A percentile compares a stretch with the other conserved stretches of the same genome.
Evolutionary conservation across 2,113 vertebrate genomes (phyloP).

Genomic region (Odontophorus gujanensis): DNA sequence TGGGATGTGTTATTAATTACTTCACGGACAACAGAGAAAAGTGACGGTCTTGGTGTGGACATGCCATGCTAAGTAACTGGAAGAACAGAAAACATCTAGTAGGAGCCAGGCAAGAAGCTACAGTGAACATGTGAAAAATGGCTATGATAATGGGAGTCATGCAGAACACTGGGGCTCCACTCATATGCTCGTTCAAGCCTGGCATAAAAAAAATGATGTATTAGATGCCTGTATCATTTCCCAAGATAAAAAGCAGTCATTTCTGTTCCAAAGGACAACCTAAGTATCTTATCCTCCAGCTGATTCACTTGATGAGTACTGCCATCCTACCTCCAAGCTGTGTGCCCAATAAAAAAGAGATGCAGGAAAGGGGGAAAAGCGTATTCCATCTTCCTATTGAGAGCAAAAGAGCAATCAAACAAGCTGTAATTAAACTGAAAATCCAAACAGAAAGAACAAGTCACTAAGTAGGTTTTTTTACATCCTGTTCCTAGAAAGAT

Average conservation of each 20-base stretch:
- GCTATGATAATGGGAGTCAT: background rate
- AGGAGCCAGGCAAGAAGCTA: background rate
- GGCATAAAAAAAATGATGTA: background rate
- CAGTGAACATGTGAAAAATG: background rate
- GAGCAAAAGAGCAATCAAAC: conserved; percentile 48
- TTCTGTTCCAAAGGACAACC: background rate
- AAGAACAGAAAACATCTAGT: background rate
- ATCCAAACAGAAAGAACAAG: conserved; percentile 43
- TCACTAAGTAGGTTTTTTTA: conserved; percentile 23
- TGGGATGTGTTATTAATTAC: background rate
- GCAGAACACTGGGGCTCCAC: background rate
- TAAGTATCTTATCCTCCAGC: background rate
- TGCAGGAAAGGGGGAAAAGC: background rate
- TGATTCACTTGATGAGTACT: background rate
- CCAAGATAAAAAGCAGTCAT: background rate
- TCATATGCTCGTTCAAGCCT: background rate
- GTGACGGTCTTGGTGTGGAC: background rate
- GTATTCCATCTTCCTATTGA: background rate
- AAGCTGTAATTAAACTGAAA: conserved; percentile 3
- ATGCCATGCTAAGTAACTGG: background rate
- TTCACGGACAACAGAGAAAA: background rate
- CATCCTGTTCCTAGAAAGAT: conserved; percentile 64
- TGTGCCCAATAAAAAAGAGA: background rate
- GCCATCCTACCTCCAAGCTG: background rate
- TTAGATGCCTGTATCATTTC: background rate